Evolutionary conservation across 2,113 vertebrate genomes (phyloP), one percentile per base, ranked within the genome.

Genomic region (Cercopithecus mona): DNA sequence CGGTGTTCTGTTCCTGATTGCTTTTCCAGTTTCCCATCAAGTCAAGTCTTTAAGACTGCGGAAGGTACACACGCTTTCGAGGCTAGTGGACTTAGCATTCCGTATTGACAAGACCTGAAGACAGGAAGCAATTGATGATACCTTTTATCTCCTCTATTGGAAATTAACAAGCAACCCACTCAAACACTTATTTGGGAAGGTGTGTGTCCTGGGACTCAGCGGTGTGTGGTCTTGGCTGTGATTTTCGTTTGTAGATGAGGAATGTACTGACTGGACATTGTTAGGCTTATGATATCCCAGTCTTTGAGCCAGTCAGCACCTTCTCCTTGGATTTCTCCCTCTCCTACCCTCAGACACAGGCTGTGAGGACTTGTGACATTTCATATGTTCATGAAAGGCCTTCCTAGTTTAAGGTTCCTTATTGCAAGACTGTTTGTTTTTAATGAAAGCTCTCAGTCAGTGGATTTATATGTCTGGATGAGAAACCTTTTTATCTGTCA

Each of bases 1-100:
- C 38, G 0, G n/a, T 90, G 61, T 50, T 43, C 23, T 17, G 55
- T 45, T 72, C 38, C 82, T 43, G 25, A 43, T 61, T 16, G 2
- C 59, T 59, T 91, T 70, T 50, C 64, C 90, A 59, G 80, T 40
- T 43, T 30, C 61, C 61, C 2, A 32, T 30, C 61, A 64, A 5
- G 52, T 50, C 13, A 35, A 5, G 52, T 20, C 80, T 55, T 32
- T 11, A 32, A 27, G 52, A 32, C 68, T 0, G 2, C 35, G 86
- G 40, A 66, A 20, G 43, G 73, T 18, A 8, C 14, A 1, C 25
- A 2, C 0, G 27, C 55, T 1, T 30, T 35, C 8, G 2, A 3
- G 38, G 70, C 94, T 35, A 13, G 52, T 45, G 2, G 18, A 0
- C 25, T 55, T 14, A 64, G 66, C 96, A 2, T n/a, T 59, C 68